Percentiles rank a stretch among this genome's conserved stretches.
These are phyloP conservation scores for Pangasius mekongensis DNA, from an alignment of 2,797 vertebrate species.

Conservation along the genomic window DNA sequence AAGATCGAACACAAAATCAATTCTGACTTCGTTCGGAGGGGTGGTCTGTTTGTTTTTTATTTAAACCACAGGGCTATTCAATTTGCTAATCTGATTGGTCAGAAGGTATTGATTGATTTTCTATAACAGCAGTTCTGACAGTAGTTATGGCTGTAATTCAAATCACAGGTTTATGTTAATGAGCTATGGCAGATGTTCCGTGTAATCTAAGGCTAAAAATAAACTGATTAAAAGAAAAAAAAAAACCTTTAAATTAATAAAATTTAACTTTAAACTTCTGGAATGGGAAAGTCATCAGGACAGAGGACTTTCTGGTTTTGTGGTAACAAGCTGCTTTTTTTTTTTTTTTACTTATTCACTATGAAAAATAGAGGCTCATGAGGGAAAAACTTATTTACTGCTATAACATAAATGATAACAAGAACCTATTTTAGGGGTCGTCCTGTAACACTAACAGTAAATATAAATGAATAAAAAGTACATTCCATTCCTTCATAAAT, in stretches of 20 bases:
- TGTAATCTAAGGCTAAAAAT: not conserved
- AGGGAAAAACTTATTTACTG: not conserved
- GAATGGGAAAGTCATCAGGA: too few species aligned
- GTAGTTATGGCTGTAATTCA: not conserved
- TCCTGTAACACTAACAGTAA: not conserved
- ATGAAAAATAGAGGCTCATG: not conserved
- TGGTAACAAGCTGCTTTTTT: not conserved
- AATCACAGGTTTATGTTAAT: not conserved
- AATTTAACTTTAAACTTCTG: too few species aligned
- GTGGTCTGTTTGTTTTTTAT: not conserved
- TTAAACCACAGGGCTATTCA: not conserved
- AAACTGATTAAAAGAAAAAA: not conserved
- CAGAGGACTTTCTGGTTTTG: not conserved
- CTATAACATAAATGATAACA: not conserved
- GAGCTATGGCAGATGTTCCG: not conserved
- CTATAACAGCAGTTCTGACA: not conserved
- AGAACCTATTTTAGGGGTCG: not conserved
- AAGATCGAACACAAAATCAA: slow-evolving; percentile 4
- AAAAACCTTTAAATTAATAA: not conserved
- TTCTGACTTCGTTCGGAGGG: not conserved
- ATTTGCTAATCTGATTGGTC: not conserved
- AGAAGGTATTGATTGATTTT: not conserved
- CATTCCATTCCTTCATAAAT: not conserved
- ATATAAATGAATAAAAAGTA: not conserved
- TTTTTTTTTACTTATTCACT: not conserved